Evolutionary conservation across 2,797 vertebrate species (phyloP).

Genomic region (Sus cebifrons): DNA sequence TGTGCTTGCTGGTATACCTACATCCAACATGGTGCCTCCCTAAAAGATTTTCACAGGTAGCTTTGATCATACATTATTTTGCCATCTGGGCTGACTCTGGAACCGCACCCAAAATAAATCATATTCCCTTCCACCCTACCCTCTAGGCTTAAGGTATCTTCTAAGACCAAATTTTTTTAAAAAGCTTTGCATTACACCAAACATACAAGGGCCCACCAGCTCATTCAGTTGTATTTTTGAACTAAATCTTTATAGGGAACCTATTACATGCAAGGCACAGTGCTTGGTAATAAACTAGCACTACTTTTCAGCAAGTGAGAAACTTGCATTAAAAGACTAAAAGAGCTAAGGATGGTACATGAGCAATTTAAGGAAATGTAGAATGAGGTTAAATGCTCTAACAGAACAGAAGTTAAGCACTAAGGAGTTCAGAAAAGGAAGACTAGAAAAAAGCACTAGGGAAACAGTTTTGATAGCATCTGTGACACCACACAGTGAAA

Average conservation of each 20-base stretch:
- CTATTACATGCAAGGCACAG: not conserved
- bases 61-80: slow-evolving; percentile 31
- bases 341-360: not conserved
- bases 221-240: not conserved
- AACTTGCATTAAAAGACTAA: not conserved
- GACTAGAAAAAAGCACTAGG: not conserved
- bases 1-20: not conserved
- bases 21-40: not conserved
- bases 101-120: not conserved
- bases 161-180: not conserved
- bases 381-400: not conserved
- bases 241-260: slow-evolving; percentile 19
- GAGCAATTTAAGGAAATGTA: not conserved
- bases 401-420: slow-evolving; percentile 35
- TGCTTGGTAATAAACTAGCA: not conserved
- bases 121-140: not conserved
- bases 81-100: not conserved
- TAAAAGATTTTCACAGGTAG: not conserved
- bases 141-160: not conserved
- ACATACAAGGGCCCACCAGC: not conserved
- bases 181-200: not conserved
- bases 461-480: not conserved
- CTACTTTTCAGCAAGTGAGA: not conserved
- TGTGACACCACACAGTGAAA: not conserved
- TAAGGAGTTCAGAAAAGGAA: slow-evolving; percentile 35